Conservation (phyloP, 2,797 vertebrate species). For the Fistularia tabacaria region DNA sequence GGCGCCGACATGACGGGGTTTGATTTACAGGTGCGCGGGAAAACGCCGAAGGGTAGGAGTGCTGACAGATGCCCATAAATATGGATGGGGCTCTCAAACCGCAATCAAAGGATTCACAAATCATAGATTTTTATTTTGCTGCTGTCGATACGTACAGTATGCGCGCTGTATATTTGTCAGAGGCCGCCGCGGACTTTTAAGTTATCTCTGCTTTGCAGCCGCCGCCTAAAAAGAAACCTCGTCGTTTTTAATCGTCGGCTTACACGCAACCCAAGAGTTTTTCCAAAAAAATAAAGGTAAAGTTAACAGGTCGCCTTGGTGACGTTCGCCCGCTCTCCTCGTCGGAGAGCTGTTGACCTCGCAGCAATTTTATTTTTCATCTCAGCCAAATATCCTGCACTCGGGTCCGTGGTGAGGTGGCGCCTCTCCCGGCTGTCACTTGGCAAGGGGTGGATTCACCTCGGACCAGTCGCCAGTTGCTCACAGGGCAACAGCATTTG, state of each 20-base stretch:
- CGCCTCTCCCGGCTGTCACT: no score
- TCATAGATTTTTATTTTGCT: slow-evolving; percentile 48
- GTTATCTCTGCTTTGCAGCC: slow-evolving; percentile 25
- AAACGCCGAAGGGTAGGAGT: slow-evolving; percentile 35
- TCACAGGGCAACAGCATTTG: no score
- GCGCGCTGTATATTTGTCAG: slow-evolving; percentile 16
- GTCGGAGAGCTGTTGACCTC: no score
- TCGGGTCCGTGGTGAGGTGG: no score
- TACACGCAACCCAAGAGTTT: background rate
- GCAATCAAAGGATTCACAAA: slow-evolving; percentile 60
- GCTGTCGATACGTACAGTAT: slow-evolving; percentile 29
- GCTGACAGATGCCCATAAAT: slow-evolving; percentile 57
- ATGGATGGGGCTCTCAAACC: slow-evolving; percentile 54
- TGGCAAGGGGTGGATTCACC: no score
- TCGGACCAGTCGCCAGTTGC: no score
- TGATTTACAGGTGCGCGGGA: slow-evolving; percentile 50
- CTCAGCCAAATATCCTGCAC: no score
- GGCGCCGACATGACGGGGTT: slow-evolving; percentile 27
- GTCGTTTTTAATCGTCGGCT: slow-evolving; percentile 11
- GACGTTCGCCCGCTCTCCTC: no score
- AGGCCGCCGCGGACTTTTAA: slow-evolving; percentile 4
- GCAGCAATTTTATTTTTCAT: no score
- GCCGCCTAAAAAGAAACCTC: slow-evolving; percentile 2
- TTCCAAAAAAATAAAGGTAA: no score
- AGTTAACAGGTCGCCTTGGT: no score